Evolutionary conservation across 1,140 invertebrate genomes (phyloP), one percentile per base, ranked within the genome.

Genomic region (Drosophila insularis): DNA sequence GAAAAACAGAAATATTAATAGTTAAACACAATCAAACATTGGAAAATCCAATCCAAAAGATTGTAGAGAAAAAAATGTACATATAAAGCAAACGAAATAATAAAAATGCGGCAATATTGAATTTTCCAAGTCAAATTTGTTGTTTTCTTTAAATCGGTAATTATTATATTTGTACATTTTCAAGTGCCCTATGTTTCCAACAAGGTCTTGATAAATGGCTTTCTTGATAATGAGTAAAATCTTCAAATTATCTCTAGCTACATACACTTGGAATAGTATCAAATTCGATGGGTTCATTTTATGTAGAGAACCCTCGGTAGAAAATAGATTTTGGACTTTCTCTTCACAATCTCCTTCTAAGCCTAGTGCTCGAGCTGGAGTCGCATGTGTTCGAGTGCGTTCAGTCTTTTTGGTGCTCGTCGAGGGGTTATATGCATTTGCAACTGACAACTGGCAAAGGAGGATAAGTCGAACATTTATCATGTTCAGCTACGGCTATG

Each of bases 401-500:
- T 73, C 11, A 55, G 61, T 60, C 56, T 40, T 71, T 54, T 53
- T 46, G 62, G 43, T 50, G 43, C 8, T 50, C 43, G 17, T 50
- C 43, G 17, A 50, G 14, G 61, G 54, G 63, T 56, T 67, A 64
- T 60, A 78, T 86, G 72, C 79, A 78, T 72, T 81, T 86, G 82
- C 82, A 86, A 87, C 63, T 86, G 82, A 86, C 82, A 86, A 79
- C 79, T 81, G 60, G 69, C 69, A 68, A 58, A 67, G 71, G 71
- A 87, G 82, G 75, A 86, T 87, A 87, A 73, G 74, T 82, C 17
- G 75, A 58, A 74, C 82, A 86, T 86, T 77, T 73, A 86, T 86
- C 82, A 86, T 82, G 71, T 75, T 86, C 76, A 76, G 76, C 67
- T 71, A 59, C 8, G 55, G 55, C 55, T 84, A 71, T 55, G 71